Conservation (phyloP, 1,140 invertebrate genomes). For the Gonatopus flavifemur region DNA sequence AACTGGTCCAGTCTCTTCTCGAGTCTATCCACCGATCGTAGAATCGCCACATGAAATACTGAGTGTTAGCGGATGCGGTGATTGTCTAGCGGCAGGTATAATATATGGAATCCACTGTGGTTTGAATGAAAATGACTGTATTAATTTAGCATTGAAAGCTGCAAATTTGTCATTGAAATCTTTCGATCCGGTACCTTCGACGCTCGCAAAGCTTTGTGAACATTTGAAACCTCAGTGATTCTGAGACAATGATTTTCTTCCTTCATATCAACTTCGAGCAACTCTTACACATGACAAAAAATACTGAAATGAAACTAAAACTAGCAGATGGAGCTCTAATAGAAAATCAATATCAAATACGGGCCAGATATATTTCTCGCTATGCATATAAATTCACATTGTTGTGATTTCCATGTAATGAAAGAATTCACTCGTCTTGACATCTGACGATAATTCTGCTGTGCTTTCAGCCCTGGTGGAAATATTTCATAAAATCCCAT, state of each 20-base stretch:
- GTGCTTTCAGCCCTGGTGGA: too few relatives aligned
- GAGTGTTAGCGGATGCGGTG: slow-evolving; percentile 62
- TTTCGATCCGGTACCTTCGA: slow-evolving; percentile 52
- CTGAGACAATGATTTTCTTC: not conserved
- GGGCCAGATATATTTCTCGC: too few relatives aligned
- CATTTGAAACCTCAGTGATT: not conserved
- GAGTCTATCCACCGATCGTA: slow-evolving; percentile 34
- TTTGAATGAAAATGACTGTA: slow-evolving; percentile 48
- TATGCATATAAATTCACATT: too few relatives aligned
- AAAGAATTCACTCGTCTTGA: too few relatives aligned
- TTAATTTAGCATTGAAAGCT: slow-evolving; percentile 55
- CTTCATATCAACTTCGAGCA: not conserved
- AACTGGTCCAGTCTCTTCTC: slow-evolving; percentile 30
- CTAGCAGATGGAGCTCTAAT: too few relatives aligned
- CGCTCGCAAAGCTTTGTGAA: slow-evolving; percentile 17
- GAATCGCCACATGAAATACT: slow-evolving; percentile 27
- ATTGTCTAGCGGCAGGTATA: slow-evolving; percentile 59
- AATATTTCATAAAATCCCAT: too few relatives aligned
- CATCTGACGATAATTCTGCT: too few relatives aligned
- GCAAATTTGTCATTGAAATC: slow-evolving; percentile 58
- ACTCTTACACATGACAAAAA: too few relatives aligned
- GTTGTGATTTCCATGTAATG: too few relatives aligned
- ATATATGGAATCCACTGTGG: slow-evolving; percentile 56
- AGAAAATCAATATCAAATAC: too few relatives aligned
- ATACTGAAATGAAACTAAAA: too few relatives aligned